A percentile compares a stretch with the other conserved stretches of the same genome.
These are phyloP conservation scores for Cryptus armator DNA, from an alignment of 2,888 invertebrate genomes.

Conservation along the genomic window DNA sequence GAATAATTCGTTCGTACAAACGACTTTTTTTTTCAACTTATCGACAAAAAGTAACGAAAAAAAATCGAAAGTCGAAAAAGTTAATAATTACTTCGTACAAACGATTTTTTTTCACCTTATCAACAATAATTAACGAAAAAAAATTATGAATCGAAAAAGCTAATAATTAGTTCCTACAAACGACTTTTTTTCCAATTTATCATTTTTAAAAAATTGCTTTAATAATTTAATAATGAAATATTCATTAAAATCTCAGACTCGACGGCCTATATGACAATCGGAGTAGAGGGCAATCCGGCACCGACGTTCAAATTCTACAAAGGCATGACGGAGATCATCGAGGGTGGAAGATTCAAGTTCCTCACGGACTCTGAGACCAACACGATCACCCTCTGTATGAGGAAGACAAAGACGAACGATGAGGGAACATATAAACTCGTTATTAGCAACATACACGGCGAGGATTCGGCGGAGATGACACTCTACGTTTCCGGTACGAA, in stretches of 20 bases:
- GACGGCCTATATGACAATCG: conserved; percentile 96
- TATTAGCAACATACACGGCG: conserved; percentile 97
- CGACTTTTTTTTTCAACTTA: no score
- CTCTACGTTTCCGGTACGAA: conserved; percentile 96
- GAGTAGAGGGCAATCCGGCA: conserved; percentile 97
- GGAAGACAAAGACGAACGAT: conserved; percentile 98
- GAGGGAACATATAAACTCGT: conserved; percentile 98
- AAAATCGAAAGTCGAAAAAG: no score
- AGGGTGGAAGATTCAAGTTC: conserved; percentile 98
- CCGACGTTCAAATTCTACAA: conserved; percentile 98
- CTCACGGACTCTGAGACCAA: conserved; percentile 97
- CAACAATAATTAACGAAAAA: no score
- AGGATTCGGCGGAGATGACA: conserved; percentile 98
- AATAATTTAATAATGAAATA: neutral
- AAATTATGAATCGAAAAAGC: no score
- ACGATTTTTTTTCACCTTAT: no score
- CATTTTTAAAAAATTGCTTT: no score
- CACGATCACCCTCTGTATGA: conserved; percentile 96
- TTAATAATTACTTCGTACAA: no score
- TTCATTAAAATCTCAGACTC: conserved; percentile 87
- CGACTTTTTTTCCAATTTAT: neutral
- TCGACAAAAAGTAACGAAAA: no score
- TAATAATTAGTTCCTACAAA: no score
- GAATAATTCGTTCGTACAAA: no score
- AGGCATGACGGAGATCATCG: conserved; percentile 96